phyloP scores from a whole-genome alignment of 1,140 invertebrate genomes.

The Aporrectodea caliginosa region DNA sequence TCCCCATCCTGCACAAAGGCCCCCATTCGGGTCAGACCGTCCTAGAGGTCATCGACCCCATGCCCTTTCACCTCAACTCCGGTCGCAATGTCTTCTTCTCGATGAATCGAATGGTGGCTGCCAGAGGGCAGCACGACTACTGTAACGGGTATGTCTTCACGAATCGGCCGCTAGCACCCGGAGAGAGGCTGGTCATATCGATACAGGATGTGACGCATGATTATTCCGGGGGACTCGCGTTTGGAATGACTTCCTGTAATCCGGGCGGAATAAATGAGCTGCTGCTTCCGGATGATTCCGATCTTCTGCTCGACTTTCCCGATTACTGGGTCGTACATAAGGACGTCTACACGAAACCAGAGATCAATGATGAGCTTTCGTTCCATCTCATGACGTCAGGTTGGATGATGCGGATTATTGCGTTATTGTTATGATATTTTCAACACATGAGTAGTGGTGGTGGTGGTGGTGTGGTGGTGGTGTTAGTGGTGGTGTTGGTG shows the following conservation, averaged over 20 bases:
- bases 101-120: background rate
- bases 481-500: too few relatives aligned
- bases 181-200: conserved; percentile 76
- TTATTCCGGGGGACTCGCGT: conserved; percentile 54
- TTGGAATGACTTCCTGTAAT: conserved; percentile 86
- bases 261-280: conserved; percentile 65
- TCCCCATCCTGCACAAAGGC: background rate
- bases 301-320: conserved; percentile 77
- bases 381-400: conserved; percentile 72
- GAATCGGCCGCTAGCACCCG: conserved; percentile 70
- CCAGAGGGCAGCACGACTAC: background rate
- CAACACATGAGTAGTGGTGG: too few relatives aligned
- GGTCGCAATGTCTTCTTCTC: background rate
- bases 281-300: conserved; percentile 84
- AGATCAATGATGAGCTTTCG: conserved; percentile 76
- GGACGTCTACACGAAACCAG: conserved; percentile 73
- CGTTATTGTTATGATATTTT: too few relatives aligned
- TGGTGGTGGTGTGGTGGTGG: too few relatives aligned
- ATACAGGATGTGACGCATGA: conserved; percentile 48
- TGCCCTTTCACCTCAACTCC: background rate
- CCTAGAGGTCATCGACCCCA: background rate
- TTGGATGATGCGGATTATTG: too few relatives aligned
- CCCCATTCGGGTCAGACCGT: background rate
- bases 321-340: conserved; percentile 91
- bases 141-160: conserved; percentile 78